phyloP scores from a whole-genome alignment of 2,113 vertebrate genomes.

The Pleuronectes platessa region DNA sequence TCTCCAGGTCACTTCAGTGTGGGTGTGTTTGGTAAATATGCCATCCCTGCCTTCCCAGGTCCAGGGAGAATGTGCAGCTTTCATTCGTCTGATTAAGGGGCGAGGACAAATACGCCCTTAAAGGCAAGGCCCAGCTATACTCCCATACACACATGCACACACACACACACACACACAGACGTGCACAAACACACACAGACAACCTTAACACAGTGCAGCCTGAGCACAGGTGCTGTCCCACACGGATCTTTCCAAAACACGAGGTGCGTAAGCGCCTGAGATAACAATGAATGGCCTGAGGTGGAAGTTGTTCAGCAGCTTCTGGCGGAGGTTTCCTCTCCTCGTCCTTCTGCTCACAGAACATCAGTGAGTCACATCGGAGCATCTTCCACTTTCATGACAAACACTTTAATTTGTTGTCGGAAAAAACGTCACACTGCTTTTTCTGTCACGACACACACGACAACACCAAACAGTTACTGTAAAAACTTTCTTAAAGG shows the following conservation, averaged over 20 bases:
- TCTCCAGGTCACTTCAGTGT: slow-evolving; percentile 62
- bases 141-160: slow-evolving; percentile 19
- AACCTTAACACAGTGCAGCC: slow-evolving; percentile 57
- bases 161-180: slow-evolving; percentile 31
- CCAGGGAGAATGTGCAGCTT: slow-evolving; percentile 74
- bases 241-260: slow-evolving; percentile 67
- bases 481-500: too few relatives aligned
- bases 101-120: slow-evolving; percentile 80
- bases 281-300: not conserved
- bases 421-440: too few relatives aligned
- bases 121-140: slow-evolving; percentile 58
- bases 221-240: slow-evolving; percentile 70
- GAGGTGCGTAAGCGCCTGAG: slow-evolving; percentile 1
- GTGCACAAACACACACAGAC: slow-evolving; percentile 30
- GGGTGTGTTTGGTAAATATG: slow-evolving; percentile 82
- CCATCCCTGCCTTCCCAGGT: slow-evolving; percentile 65
- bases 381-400: too few relatives aligned
- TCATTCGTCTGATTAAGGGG: slow-evolving; percentile 79
- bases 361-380: too few relatives aligned
- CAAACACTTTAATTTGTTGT: too few relatives aligned
- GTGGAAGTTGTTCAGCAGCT: not conserved
- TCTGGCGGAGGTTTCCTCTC: too few relatives aligned
- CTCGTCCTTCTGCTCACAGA: too few relatives aligned
- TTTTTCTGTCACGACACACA: too few relatives aligned
- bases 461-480: too few relatives aligned